phyloP scores from a whole-genome alignment of 2,113 vertebrate species.

The Silurus asotus region DNA sequence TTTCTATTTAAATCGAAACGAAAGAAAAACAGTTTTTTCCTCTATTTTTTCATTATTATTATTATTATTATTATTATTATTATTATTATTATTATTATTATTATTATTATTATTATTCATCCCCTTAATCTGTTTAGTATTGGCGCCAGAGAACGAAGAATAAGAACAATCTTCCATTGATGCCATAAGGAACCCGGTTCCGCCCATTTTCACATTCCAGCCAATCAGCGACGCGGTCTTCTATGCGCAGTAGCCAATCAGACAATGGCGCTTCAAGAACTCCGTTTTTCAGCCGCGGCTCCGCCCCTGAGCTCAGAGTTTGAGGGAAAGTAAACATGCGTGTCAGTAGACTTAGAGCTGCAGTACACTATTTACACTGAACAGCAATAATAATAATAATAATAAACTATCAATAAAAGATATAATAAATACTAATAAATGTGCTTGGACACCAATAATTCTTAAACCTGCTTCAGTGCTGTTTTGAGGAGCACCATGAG shows the following conservation, averaged over 20 bases:
- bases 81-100: background rate
- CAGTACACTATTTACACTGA: background rate
- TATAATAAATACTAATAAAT: background rate
- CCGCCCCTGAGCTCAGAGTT: slow-evolving; percentile 57
- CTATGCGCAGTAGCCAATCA: slow-evolving; percentile 42
- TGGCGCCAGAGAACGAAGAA: background rate
- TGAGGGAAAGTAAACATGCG: slow-evolving; percentile 41
- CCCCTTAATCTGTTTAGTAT: background rate
- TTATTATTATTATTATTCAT: background rate
- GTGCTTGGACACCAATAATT: background rate
- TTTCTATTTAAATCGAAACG: background rate
- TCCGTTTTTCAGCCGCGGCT: slow-evolving; percentile 50
- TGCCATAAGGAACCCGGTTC: background rate
- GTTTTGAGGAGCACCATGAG: slow-evolving; percentile 43
- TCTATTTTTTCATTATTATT: background rate
- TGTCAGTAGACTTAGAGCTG: slow-evolving; percentile 1
- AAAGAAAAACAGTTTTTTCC: background rate
- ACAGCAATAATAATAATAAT: slow-evolving; percentile 24
- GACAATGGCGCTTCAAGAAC: slow-evolving; percentile 34
- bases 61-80: background rate
- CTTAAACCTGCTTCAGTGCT: slow-evolving; percentile 8
- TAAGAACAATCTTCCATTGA: slow-evolving; percentile 22
- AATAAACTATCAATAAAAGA: too few relatives aligned
- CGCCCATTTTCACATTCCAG: slow-evolving; percentile 31
- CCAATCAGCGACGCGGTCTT: slow-evolving; percentile 59